Percentiles rank a stretch among this genome's conserved stretches.
phyloP scores from a whole-genome alignment of 2,888 invertebrate genomes.

The Lasioglossum morio region DNA sequence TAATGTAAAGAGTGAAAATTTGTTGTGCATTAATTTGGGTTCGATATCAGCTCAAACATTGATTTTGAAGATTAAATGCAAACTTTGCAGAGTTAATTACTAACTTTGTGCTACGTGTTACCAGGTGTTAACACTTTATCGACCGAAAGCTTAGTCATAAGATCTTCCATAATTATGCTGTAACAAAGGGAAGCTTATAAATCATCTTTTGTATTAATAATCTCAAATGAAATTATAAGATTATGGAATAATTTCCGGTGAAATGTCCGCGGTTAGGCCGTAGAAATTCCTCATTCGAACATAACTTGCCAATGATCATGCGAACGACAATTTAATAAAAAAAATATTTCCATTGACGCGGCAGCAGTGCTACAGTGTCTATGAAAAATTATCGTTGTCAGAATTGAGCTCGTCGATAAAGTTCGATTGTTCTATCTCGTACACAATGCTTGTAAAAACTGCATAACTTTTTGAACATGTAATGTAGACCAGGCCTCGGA shows the following conservation, averaged over 20 bases:
- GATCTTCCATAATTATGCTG: background rate
- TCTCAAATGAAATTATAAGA: background rate
- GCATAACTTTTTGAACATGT: no score
- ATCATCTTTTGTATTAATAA: background rate
- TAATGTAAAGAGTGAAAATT: background rate
- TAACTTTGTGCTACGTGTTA: background rate
- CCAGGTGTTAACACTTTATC: background rate
- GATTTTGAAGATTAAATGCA: background rate
- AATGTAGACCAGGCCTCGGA: no score
- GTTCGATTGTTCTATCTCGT: background rate
- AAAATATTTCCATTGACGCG: slow-evolving; percentile 11
- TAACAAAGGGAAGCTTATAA: background rate
- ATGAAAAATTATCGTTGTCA: background rate
- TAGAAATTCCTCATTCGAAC: slow-evolving; percentile 22
- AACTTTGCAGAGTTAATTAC: background rate
- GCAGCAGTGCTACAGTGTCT: background rate
- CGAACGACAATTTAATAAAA: slow-evolving; percentile 36
- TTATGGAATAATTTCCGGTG: slow-evolving; percentile 23
- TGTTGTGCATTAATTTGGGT: background rate
- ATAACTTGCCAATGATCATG: slow-evolving; percentile 28
- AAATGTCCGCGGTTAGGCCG: slow-evolving; percentile 26
- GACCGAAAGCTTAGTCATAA: background rate
- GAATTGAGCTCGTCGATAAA: background rate
- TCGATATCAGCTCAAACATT: background rate
- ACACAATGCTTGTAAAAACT: background rate